Base-by-base conservation (phyloP, 2,113 vertebrate genomes). In the Pogonocichla stellata region DNA sequence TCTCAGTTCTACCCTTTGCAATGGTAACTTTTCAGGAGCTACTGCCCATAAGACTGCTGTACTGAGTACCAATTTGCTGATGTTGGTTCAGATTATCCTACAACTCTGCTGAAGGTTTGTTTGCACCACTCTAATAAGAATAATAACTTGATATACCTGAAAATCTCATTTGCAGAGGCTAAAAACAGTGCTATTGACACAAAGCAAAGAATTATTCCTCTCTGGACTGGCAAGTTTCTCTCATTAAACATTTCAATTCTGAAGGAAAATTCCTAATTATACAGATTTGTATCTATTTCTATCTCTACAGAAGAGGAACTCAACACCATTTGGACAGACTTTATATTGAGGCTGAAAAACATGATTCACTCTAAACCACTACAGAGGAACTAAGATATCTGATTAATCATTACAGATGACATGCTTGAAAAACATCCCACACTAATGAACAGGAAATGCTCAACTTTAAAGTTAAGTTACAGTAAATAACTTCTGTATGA, bases 371-470 rank as follows among this genome's bases (percentile, higher is more conserved):
- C 65, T 77, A 87, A 92, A 79, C 14, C 25, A 50, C 80, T 65
- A 33, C 50, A 72, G 86, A 92, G 70, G 36, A 92, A 92, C 17
- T 77, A 87, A 79, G 43, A 53, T n/a, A 85, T 66, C 74, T 75
- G 36, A 72, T 78, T 88, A 90, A 88, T 91, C 62, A 77, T 45
- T 82, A 70, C 23, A 85, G 66, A 91, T 72, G 40, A 91, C 45
- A 89, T 9, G 24, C 84, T 54, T 75, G 53, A 79, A 87, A 87
- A 94, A 72, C 51, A 88, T 90, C 71, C 50, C 38, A 40, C 50
- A 43, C 11, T 82, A 94, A 92, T 43, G 54, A 96, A 71, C 51
- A 87, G 80, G 65, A 95, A 93, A 81, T 22, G 12, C 19, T 89
- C 40, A 84, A 72, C 18, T 72, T 67, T n/a, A 17, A 58, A 78